phyloP scores from a whole-genome alignment of 2,888 invertebrate species.

The Tiphia femorata region DNA sequence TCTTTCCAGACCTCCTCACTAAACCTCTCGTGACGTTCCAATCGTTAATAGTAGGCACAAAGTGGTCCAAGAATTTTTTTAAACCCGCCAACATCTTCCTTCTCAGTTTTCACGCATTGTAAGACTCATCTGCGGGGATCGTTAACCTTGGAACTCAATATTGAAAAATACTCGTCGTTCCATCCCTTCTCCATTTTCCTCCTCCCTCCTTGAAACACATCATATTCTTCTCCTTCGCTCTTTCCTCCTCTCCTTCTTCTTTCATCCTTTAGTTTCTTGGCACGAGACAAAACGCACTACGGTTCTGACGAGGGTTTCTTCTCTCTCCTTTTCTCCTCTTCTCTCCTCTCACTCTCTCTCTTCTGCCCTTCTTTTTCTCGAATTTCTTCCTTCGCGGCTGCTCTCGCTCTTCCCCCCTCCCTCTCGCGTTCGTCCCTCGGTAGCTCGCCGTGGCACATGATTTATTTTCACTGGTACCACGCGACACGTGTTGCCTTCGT shows the following conservation, averaged over 20 bases:
- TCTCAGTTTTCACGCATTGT: not conserved
- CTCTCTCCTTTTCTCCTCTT: constrained; percentile 5
- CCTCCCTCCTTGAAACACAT: no score
- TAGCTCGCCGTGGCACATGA: constrained; percentile 37
- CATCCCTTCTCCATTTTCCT: no score
- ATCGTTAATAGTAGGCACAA: no score
- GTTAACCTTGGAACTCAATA: no score
- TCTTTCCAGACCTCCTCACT: no score
- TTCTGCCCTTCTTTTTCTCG: constrained; percentile 43
- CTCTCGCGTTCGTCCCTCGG: not conserved
- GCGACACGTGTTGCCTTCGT: constrained; percentile 59
- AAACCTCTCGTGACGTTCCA: no score
- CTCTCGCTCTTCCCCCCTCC: not conserved
- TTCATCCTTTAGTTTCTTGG: constrained; percentile 22
- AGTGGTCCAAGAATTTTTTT: no score
- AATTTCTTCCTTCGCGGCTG: constrained; percentile 44
- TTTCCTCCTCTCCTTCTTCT: constrained; percentile 4
- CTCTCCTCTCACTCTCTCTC: not conserved
- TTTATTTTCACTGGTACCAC: constrained; percentile 60
- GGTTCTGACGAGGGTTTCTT: constrained; percentile 41
- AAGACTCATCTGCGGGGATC: not conserved
- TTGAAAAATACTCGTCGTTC: constrained; percentile 8
- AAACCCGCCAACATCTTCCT: not conserved
- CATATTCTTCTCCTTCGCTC: constrained; percentile 8
- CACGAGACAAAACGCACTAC: constrained; percentile 47